phyloP scores from a whole-genome alignment of 2,888 invertebrate genomes.

The Orgyia antiqua region DNA sequence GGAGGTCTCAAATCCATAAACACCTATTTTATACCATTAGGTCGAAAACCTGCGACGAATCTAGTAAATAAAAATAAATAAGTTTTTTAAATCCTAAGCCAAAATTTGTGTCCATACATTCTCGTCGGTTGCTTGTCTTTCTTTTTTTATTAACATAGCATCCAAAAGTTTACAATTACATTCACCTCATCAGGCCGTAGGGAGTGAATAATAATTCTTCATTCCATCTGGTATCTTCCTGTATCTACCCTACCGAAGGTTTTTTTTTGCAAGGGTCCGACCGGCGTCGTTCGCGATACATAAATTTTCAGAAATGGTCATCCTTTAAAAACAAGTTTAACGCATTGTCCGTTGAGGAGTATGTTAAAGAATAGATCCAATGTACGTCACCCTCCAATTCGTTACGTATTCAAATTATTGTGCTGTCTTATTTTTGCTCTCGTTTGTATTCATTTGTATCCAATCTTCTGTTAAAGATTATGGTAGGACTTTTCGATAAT shows the following conservation, averaged over 20 bases:
- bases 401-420: conserved; percentile 77
- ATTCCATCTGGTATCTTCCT: conserved; percentile 74
- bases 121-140: conserved; percentile 47
- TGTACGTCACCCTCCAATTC: conserved; percentile 70
- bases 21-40: too few species aligned
- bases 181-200: conserved; percentile 76
- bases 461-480: too few species aligned
- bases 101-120: too few species aligned
- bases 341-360: conserved; percentile 71
- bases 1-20: too few species aligned
- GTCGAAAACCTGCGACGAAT: too few species aligned
- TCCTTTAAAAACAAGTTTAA: conserved; percentile 78
- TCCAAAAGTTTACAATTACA: conserved; percentile 75
- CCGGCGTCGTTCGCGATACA: conserved; percentile 72
- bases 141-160: conserved; percentile 71
- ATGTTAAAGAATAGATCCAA: conserved; percentile 70
- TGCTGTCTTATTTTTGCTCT: conserved; percentile 55
- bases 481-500: too few species aligned
- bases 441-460: conserved; percentile 28
- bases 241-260: conserved; percentile 63
- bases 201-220: conserved; percentile 66
- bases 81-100: too few species aligned
- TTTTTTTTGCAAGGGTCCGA: conserved; percentile 64
- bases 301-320: conserved; percentile 77
- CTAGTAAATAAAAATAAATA: too few species aligned